phyloP scores from a whole-genome alignment of 2,888 invertebrate genomes.

The Parasteatoda lunata region DNA sequence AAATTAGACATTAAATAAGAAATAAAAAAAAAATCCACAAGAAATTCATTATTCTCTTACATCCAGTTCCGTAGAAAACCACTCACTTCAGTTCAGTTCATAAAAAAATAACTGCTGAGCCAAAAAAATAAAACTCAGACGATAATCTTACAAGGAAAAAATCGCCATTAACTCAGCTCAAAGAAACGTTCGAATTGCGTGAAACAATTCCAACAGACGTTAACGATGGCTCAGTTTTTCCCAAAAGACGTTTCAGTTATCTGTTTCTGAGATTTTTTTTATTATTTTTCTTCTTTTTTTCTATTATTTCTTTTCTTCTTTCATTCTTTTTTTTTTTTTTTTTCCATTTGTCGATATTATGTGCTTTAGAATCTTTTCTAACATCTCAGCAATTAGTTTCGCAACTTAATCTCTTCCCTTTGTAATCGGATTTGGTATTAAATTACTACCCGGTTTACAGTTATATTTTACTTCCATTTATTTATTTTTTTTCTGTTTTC shows the following conservation, averaged over 20 bases:
- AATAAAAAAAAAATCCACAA: constrained; percentile 17
- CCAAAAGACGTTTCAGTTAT: constrained; percentile 58
- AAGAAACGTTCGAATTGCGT: constrained; percentile 43
- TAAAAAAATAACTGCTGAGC: constrained; percentile 21
- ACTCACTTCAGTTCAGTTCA: constrained; percentile 44
- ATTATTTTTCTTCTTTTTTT: constrained; percentile 18
- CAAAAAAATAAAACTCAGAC: constrained; percentile 27
- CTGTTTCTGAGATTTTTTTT: constrained; percentile 32
- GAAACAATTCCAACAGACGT: constrained; percentile 63
- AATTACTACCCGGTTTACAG: constrained; percentile 51
- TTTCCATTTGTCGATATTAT: constrained; percentile 35
- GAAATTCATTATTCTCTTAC: constrained; percentile 63
- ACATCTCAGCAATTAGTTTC: constrained; percentile 60
- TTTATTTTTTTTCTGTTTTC: background rate
- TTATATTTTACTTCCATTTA: constrained; percentile 13
- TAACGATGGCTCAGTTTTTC: constrained; percentile 40
- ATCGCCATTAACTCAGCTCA: constrained; percentile 49
- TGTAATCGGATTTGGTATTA: constrained; percentile 66
- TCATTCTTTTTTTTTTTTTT: constrained; percentile 21
- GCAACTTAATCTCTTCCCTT: constrained; percentile 53
- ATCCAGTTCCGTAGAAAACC: constrained; percentile 46
- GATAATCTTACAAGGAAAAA: constrained; percentile 39
- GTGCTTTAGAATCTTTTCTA: constrained; percentile 63
- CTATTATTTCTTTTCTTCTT: constrained; percentile 17
- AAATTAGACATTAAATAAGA: constrained; percentile 58